These are phyloP conservation scores for Drosophila cognata DNA, from an alignment of 2,888 invertebrate species.

Conservation along the genomic window DNA sequence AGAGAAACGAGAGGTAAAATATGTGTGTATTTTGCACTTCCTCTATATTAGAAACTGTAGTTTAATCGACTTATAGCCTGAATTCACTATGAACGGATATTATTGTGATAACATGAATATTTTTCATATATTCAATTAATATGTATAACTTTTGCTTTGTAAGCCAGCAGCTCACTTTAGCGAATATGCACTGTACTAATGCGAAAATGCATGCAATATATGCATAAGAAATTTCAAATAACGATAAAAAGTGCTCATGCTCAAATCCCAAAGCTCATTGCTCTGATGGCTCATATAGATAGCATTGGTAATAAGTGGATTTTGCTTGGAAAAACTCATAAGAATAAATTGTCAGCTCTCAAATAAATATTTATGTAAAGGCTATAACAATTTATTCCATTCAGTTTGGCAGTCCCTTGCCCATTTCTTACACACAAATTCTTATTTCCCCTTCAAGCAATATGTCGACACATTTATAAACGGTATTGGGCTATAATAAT, in stretches of 20 bases:
- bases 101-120: not conserved
- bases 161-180: not conserved
- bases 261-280: slow-evolving; percentile 3
- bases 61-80: not conserved
- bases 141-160: not conserved
- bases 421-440: not conserved
- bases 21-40: not conserved
- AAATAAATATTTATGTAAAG: not conserved
- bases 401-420: not conserved
- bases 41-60: not conserved
- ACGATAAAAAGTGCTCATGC: not conserved
- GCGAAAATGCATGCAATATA: not conserved
- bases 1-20: not conserved
- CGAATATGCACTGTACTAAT: not conserved
- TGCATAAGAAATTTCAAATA: slow-evolving; percentile 2
- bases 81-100: not conserved
- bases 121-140: not conserved
- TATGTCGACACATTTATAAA: not conserved
- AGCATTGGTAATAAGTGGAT: not conserved
- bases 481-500: slow-evolving; percentile 11
- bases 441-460: not conserved
- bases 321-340: not conserved
- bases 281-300: slow-evolving; percentile 3
- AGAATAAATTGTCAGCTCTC: not conserved
- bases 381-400: not conserved